phyloP scores from a whole-genome alignment of 2,113 vertebrate species.

The Bothrops jararaca region DNA sequence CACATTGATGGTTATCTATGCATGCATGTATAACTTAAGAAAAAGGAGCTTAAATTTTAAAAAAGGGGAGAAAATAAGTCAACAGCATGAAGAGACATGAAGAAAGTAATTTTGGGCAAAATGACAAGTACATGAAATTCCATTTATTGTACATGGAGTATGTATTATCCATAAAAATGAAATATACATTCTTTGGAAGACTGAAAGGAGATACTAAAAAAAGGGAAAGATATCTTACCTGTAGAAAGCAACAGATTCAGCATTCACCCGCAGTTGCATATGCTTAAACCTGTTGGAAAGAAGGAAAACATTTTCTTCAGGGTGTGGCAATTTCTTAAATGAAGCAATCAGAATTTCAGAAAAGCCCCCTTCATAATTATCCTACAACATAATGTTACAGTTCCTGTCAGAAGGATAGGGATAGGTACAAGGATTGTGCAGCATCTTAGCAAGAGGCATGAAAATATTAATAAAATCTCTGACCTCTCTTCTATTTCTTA shows the following conservation, averaged over 20 bases:
- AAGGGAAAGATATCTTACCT: constrained; percentile 70
- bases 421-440: background rate
- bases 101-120: background rate
- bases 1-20: background rate
- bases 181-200: background rate
- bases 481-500: background rate
- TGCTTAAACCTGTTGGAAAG: constrained; percentile 87
- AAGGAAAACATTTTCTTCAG: constrained; percentile 3
- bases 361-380: background rate
- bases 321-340: background rate
- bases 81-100: background rate
- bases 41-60: background rate
- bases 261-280: constrained; percentile 94
- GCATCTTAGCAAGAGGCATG: background rate
- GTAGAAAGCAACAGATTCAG: constrained; percentile 92
- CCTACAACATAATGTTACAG: background rate
- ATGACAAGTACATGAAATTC: background rate
- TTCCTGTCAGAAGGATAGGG: background rate
- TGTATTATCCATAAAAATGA: background rate
- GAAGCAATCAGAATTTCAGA: background rate
- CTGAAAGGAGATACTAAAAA: background rate
- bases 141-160: background rate
- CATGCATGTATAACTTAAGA: background rate
- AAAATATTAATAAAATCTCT: background rate
- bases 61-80: background rate